phyloP scores from a whole-genome alignment of 1,140 invertebrate genomes.

The Samia ricini region DNA sequence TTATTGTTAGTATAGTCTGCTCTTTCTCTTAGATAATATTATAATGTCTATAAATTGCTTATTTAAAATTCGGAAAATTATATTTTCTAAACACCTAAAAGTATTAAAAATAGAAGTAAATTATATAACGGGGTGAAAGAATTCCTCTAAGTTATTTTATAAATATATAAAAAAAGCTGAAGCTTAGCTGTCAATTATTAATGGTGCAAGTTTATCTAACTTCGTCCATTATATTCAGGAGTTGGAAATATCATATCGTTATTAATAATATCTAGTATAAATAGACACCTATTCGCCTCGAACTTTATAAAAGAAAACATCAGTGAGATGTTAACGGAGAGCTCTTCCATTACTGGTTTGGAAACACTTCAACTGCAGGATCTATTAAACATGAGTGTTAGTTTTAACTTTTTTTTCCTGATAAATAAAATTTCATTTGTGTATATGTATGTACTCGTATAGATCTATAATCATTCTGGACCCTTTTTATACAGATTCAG shows the following conservation, averaged over 20 bases:
- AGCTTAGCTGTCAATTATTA: conserved; percentile 50
- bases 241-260: conserved; percentile 42
- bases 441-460: no score
- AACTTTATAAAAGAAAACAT: conserved; percentile 2
- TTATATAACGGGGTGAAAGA: neutral
- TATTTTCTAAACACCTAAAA: no score
- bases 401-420: neutral
- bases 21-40: no score
- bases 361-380: conserved; percentile 25
- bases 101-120: no score
- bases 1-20: no score
- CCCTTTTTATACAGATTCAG: no score
- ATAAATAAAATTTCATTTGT: no score
- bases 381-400: conserved; percentile 32
- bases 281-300: conserved; percentile 21
- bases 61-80: no score
- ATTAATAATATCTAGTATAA: conserved; percentile 35
- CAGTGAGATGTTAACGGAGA: neutral
- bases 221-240: conserved; percentile 39
- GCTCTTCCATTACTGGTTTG: conserved; percentile 27
- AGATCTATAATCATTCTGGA: no score
- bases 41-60: no score
- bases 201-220: conserved; percentile 46
- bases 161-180: conserved; percentile 1
- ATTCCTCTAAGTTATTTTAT: neutral